These are phyloP conservation scores for Cygnus atratus DNA, from an alignment of 2,113 vertebrate species.

Conservation along the genomic window DNA sequence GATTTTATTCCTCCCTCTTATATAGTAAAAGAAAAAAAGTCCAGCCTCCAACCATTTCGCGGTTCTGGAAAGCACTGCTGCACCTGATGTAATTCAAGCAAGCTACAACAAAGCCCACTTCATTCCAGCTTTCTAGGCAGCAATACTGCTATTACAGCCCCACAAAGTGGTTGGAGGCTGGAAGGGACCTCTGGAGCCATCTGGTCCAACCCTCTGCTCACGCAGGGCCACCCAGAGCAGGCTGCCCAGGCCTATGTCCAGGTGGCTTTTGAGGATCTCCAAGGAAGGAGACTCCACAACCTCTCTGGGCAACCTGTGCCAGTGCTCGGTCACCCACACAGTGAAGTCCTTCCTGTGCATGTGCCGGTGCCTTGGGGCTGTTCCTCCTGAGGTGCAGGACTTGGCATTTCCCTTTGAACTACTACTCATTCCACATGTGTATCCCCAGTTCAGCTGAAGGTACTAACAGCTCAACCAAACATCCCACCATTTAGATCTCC, in stretches of 20 bases:
- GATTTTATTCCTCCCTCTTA: not conserved
- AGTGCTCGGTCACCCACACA: not conserved
- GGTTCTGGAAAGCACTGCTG: not conserved
- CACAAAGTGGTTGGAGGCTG: not conserved
- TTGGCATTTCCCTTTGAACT: not conserved
- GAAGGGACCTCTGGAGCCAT: not conserved
- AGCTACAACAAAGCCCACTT: not conserved
- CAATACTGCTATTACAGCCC: not conserved
- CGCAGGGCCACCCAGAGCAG: not conserved
- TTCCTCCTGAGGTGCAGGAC: not conserved
- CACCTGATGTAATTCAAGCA: not conserved
- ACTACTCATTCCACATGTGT: not conserved
- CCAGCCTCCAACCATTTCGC: not conserved
- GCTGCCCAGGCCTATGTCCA: rapidly evolving
- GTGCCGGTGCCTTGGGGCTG: not conserved
- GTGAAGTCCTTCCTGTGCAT: not conserved
- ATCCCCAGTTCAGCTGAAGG: not conserved
- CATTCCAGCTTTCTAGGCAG: not conserved
- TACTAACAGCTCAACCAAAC: not conserved
- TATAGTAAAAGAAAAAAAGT: not conserved
- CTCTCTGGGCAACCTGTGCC: not conserved
- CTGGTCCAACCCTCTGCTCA: not conserved
- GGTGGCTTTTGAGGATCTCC: rapidly evolving
- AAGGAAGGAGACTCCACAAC: not conserved
- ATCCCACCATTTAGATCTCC: not conserved